These are phyloP conservation scores for Geotrypetes seraphini DNA, from an alignment of 2,797 vertebrate genomes.

Conservation along the genomic window DNA sequence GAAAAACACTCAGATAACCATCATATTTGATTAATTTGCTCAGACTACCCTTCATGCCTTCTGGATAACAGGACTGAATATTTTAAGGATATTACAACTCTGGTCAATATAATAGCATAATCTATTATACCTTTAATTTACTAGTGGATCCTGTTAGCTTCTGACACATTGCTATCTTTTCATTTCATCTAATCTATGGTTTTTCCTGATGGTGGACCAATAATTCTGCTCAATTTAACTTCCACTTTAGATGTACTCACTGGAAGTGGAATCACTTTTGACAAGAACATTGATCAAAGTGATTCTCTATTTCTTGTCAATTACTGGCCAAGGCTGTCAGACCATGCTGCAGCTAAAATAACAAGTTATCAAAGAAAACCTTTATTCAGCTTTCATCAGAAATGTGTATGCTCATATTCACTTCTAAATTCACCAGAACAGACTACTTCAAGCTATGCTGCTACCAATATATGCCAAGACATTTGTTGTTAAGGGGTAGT, in stretches of 20 bases:
- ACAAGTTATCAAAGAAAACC: constrained; percentile 20
- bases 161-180: constrained; percentile 1
- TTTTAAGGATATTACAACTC: too few relatives aligned
- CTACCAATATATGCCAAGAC: too few relatives aligned
- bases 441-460: constrained; percentile 2
- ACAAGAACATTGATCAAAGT: constrained; percentile 14
- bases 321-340: constrained; percentile 20
- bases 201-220: neutral
- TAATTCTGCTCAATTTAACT: constrained; percentile 2
- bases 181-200: neutral
- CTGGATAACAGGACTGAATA: too few relatives aligned
- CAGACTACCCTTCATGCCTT: too few relatives aligned
- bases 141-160: neutral
- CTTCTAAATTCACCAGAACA: constrained; percentile 5
- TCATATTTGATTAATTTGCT: too few relatives aligned
- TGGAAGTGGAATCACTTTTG: constrained; percentile 8
- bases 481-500: too few relatives aligned
- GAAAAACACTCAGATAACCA: too few relatives aligned
- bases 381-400: constrained; percentile 31
- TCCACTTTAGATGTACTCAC: neutral
- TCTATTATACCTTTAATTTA: neutral
- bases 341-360: too few relatives aligned
- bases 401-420: constrained; percentile 3
- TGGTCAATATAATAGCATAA: constrained; percentile 1
- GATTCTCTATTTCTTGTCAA: constrained; percentile 13